phyloP scores from a whole-genome alignment of 2,888 invertebrate genomes.

The Caenorhabditis sp. region DNA sequence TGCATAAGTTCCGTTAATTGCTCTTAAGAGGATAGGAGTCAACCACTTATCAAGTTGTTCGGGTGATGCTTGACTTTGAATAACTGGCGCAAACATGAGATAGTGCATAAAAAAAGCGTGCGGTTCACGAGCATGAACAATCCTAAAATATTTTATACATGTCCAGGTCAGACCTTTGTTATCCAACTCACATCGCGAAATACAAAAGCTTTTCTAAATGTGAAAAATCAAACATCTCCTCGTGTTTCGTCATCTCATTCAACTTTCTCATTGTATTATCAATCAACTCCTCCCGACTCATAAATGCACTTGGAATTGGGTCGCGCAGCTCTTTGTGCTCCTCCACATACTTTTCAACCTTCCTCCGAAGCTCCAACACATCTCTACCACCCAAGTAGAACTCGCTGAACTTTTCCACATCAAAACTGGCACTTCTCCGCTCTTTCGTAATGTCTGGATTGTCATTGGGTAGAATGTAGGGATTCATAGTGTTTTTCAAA shows the following conservation, averaged over 20 bases:
- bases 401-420: conserved; percentile 42
- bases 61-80: conserved; percentile 86
- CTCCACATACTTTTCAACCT: conserved; percentile 59
- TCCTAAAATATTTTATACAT: no score
- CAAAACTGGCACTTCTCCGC: conserved; percentile 44
- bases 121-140: conserved; percentile 32
- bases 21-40: conserved; percentile 79
- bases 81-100: conserved; percentile 89
- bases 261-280: conserved; percentile 71
- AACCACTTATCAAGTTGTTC: conserved; percentile 90
- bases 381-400: conserved; percentile 41
- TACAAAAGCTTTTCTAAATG: conserved; percentile 31
- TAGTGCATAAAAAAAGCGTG: conserved; percentile 82
- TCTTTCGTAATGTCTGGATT: conserved; percentile 58
- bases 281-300: conserved; percentile 70
- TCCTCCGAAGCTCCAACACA: conserved; percentile 17
- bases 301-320: conserved; percentile 62
- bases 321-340: conserved; percentile 68
- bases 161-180: no score
- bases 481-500: conserved; percentile 36
- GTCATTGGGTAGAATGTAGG: conserved; percentile 39
- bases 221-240: conserved; percentile 21
- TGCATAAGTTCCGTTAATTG: conserved; percentile 90
- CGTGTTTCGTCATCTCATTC: conserved; percentile 13
- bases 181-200: conserved; percentile 33